Conservation (phyloP, 2,113 vertebrate genomes). For the Clarias gariepinus region DNA sequence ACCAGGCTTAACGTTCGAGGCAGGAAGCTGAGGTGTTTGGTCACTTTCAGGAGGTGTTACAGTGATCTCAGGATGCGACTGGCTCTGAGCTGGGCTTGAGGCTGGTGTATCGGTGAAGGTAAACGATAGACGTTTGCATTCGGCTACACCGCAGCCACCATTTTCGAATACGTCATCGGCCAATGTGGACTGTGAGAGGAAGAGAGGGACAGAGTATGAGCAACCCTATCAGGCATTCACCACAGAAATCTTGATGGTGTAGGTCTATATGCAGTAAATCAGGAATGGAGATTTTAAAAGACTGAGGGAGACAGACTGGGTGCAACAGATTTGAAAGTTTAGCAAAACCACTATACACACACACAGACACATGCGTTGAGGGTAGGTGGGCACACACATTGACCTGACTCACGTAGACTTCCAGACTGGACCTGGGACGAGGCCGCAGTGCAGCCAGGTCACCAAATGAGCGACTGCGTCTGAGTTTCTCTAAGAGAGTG, state of each 20-base stretch:
- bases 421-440: conserved; percentile 87
- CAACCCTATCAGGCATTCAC: not conserved
- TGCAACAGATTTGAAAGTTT: conserved; percentile 15
- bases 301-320: not conserved
- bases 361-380: conserved; percentile 24
- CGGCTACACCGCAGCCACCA: conserved; percentile 70
- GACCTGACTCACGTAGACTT: conserved; percentile 91
- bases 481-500: conserved; percentile 91
- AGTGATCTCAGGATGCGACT: conserved; percentile 85
- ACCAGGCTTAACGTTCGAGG: conserved; percentile 23
- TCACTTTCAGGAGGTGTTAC: conserved; percentile 75
- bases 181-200: conserved; percentile 79
- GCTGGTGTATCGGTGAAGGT: conserved; percentile 79
- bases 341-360: conserved; percentile 19
- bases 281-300: conserved; percentile 6
- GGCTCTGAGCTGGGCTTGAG: conserved; percentile 68
- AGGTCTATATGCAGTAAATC: not conserved
- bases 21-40: conserved; percentile 57
- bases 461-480: conserved; percentile 90
- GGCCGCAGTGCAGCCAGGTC: conserved; percentile 92
- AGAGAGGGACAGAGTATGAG: conserved; percentile 5
- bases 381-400: conserved; percentile 45
- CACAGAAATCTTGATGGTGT: not conserved
- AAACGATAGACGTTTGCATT: conserved; percentile 87
- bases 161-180: conserved; percentile 89